phyloP scores from a whole-genome alignment of 2,888 invertebrate genomes.

The Portevinia maculata region DNA sequence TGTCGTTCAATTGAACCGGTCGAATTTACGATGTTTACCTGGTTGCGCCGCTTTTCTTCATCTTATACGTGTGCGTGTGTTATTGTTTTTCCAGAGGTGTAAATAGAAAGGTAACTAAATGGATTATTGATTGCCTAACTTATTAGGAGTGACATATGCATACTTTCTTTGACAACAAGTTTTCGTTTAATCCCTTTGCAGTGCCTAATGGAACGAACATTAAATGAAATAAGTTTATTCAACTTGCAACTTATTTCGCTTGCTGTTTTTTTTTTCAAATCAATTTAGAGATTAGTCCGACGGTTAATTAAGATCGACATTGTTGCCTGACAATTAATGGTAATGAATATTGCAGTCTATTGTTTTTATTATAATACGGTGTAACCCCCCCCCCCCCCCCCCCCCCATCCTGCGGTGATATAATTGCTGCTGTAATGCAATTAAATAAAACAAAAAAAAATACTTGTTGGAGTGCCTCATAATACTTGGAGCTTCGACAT shows the following conservation, averaged over 20 bases:
- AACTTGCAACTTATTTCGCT: not conserved
- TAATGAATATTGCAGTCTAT: too few species aligned
- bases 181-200: not conserved
- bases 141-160: not conserved
- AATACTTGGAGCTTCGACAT: too few species aligned
- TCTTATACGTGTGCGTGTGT: not conserved
- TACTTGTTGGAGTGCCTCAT: too few species aligned
- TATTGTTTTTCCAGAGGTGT: conserved; percentile 3
- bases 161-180: conserved; percentile 37
- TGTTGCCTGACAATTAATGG: too few species aligned
- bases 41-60: conserved; percentile 3
- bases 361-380: too few species aligned
- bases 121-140: conserved; percentile 32
- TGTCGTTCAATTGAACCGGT: conserved; percentile 50
- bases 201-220: not conserved
- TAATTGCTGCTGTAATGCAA: too few species aligned
- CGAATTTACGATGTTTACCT: conserved; percentile 33
- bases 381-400: too few species aligned
- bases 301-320: too few species aligned
- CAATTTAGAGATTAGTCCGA: not conserved
- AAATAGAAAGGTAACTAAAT: conserved; percentile 54
- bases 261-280: not conserved
- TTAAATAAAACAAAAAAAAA: too few species aligned
- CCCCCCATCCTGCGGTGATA: too few species aligned
- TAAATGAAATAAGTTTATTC: not conserved